Percentiles rank a stretch among this genome's conserved stretches.
Conservation (phyloP, 2,113 vertebrate species). For the Leucosticte australis region DNA sequence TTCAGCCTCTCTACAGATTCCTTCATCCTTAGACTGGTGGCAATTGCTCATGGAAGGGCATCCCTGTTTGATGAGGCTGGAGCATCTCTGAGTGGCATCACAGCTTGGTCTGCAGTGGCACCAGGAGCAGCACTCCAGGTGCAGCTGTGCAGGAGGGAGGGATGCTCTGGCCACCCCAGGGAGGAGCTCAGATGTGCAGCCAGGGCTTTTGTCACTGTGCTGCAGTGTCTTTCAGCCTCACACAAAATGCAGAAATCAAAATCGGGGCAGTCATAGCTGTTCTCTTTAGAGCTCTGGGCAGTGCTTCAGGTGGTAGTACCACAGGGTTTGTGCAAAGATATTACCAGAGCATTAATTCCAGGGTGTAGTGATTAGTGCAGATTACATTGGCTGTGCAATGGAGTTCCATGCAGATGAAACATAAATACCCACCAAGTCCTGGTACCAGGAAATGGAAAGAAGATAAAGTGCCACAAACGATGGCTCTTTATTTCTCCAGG, state of each 20-base stretch:
- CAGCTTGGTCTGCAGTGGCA: background rate
- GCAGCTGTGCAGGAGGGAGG: background rate
- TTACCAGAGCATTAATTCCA: background rate
- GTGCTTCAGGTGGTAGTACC: background rate
- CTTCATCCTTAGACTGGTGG: background rate
- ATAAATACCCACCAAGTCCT: slow-evolving; percentile 1
- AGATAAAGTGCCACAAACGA: background rate
- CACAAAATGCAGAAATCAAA: background rate
- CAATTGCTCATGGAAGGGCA: background rate
- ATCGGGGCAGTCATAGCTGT: rapidly evolving
- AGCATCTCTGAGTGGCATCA: background rate
- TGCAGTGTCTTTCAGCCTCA: too few relatives aligned
- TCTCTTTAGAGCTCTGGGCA: background rate
- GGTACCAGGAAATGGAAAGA: slow-evolving; percentile 5
- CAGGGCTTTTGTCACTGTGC: background rate
- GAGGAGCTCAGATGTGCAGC: background rate
- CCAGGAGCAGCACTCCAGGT: background rate
- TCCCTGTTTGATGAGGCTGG: background rate
- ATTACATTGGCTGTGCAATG: background rate
- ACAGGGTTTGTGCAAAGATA: background rate
- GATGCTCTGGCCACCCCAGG: background rate
- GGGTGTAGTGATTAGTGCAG: background rate
- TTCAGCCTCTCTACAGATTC: background rate
- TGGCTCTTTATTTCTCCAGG: background rate
- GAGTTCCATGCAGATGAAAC: background rate